Base-by-base conservation (phyloP, 2,797 vertebrate species). In the Lemur catta region DNA sequence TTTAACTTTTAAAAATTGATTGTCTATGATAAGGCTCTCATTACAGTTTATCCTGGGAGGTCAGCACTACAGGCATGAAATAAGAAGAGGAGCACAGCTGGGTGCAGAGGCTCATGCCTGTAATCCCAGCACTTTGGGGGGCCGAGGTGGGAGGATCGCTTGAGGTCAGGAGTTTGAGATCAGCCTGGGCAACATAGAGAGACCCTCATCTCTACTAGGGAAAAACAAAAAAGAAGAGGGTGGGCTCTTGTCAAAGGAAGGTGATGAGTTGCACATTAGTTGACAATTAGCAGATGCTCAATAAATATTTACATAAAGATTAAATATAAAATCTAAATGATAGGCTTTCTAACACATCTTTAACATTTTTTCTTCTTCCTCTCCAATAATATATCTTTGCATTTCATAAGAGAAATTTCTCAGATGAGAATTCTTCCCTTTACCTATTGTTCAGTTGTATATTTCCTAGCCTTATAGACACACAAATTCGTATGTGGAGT, bases 81-180 rank as follows among this genome's bases (percentile, higher is more conserved):
- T 20, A 8, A 33, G 28, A 18, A 65, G 7, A 35, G 8, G 12
- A 11, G 10, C 0, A 4, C 57, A 59, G 24, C 10, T 26, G 24
- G 24, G 4, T 26, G 10, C 24, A 4, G 10, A 26, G 57, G 57
- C 57, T 59, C 57, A 59, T 1, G 57, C 57, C 57, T 59, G 57
- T 5, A 59, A 59, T 59, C 57, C 57, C 1, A 1, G 24, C 57
- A 59, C 10, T 59, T 10, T 59, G 57, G 57, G 10, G 28, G 24
- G 24, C 57, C 0, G 1, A 59, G 55, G 10, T 28, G 24, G 9
- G 57, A 59, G 10, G 57, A 28, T 59, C 0, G 1, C 24, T 12
- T 59, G 10, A 59, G 57, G 57, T 28, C 24, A 26, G 57, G 57
- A 26, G 24, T 26, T 59, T 59, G 57, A 59, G 24, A 59, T 10